Evolutionary conservation across 2,113 vertebrate species (phyloP), one percentile per base, ranked within the genome.

Genomic region (Actinemys pallida): DNA sequence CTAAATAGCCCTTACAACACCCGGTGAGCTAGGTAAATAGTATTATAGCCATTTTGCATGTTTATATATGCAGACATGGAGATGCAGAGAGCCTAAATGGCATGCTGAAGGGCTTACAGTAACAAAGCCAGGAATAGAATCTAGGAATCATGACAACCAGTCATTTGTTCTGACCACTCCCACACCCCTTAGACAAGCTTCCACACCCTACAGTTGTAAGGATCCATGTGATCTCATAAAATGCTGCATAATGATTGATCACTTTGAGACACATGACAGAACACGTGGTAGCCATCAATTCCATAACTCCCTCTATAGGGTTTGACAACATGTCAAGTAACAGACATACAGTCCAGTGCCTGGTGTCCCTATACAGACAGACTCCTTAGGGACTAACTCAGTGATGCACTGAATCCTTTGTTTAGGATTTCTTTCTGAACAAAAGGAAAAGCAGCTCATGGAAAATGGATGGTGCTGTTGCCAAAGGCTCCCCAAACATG

Each of bases 401-500:
- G 54, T 8, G 1, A 93, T 65, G 80, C 69, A 90, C 91, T 12
- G 53, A 81, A 80, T 57, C 84, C 94, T 87, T 83, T 81, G 17
- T 59, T 72, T 56, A 81, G 53, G 24, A 35, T 92, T 91, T 62
- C 29, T 76, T 91, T 94, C 91, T 27, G 49, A 94, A 42, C 19
- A 83, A 20, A 88, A 87, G 81, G 84, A 83, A 35, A 50, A 84
- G 69, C 25, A 88, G 31, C 20, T 82, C 22, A 8, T 9, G 81
- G 92, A 84, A 75, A 92, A 78, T 2, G 1, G 81, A 92, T 86
- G 83, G 75, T 20, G 72, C 86, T 93, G 52, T 54, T 84, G 88
- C 85, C 89, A 91, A 85, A 83, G 92, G 90, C 86, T 87, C 91
- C 89, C 92, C 75, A 47, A 59, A 54, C 29, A 83, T 86, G 86